Evolutionary conservation across 2,797 vertebrate species (phyloP).

Genomic region (Margarornis squamiger): DNA sequence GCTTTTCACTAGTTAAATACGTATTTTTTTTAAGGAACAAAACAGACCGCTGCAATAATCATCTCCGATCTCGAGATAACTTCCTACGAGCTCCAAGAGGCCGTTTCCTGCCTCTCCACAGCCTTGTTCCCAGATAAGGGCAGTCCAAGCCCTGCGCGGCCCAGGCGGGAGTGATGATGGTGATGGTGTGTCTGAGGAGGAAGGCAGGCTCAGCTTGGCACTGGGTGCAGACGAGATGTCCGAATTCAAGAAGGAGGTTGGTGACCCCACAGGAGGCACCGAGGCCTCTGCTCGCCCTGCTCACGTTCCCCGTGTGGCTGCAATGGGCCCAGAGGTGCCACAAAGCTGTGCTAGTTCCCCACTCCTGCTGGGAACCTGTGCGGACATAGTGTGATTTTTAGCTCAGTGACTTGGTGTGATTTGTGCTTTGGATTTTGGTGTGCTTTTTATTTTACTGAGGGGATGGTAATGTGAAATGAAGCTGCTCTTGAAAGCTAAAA

Average conservation of each 20-base stretch:
- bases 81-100: neutral
- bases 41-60: neutral
- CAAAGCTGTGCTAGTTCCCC: fast-evolving
- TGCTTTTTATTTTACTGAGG: neutral
- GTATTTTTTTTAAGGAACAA: neutral
- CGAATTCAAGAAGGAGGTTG: neutral
- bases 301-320: neutral
- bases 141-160: no score
- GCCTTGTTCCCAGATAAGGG: neutral
- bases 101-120: neutral
- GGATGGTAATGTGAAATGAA: neutral
- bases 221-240: neutral
- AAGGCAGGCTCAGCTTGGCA: constrained; percentile 12
- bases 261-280: neutral
- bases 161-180: neutral
- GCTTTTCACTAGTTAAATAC: neutral
- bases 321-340: fast-evolving
- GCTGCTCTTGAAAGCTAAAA: neutral
- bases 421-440: neutral
- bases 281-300: no score
- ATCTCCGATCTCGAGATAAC: neutral
- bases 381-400: neutral
- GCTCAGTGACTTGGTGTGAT: neutral
- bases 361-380: neutral
- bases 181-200: neutral